phyloP scores from a whole-genome alignment of 2,797 vertebrate species.

The Rallus crepitans region DNA sequence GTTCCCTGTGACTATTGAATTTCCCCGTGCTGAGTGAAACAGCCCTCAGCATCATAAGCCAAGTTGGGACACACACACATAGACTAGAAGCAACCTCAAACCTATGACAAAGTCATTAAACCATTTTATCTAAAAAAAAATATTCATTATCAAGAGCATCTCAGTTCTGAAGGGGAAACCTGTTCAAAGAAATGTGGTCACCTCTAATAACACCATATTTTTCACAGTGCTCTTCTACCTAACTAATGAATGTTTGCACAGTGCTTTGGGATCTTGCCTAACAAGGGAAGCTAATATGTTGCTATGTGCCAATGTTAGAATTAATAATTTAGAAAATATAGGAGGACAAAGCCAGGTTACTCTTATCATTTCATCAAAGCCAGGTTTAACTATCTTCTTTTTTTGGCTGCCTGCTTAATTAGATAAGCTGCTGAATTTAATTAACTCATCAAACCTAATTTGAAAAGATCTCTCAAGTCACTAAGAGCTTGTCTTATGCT shows the following conservation, averaged over 20 bases:
- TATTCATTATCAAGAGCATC: not conserved
- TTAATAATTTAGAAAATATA: not conserved
- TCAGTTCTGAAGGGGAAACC: not conserved
- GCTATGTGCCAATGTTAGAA: not conserved
- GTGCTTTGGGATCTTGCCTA: not conserved
- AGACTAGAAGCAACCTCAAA: not conserved
- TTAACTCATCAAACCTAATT: constrained; percentile 68
- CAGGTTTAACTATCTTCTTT: constrained; percentile 28
- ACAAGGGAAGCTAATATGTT: not conserved
- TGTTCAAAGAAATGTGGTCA: not conserved
- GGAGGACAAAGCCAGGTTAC: not conserved
- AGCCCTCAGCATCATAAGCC: not conserved
- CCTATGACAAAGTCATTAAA: not conserved
- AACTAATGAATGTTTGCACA: not conserved
- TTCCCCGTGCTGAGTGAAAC: not conserved
- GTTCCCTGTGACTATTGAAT: accelerated
- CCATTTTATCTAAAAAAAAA: not conserved
- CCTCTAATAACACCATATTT: not conserved
- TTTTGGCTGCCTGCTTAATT: constrained; percentile 48
- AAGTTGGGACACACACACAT: accelerated
- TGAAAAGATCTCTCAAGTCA: constrained; percentile 38
- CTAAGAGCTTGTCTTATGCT: constrained; percentile 7
- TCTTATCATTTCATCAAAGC: constrained; percentile 31
- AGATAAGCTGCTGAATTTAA: constrained; percentile 59
- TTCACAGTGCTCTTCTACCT: not conserved